Evolutionary conservation across 2,113 vertebrate species (phyloP).

Genomic region (Haemorhous mexicanus): DNA sequence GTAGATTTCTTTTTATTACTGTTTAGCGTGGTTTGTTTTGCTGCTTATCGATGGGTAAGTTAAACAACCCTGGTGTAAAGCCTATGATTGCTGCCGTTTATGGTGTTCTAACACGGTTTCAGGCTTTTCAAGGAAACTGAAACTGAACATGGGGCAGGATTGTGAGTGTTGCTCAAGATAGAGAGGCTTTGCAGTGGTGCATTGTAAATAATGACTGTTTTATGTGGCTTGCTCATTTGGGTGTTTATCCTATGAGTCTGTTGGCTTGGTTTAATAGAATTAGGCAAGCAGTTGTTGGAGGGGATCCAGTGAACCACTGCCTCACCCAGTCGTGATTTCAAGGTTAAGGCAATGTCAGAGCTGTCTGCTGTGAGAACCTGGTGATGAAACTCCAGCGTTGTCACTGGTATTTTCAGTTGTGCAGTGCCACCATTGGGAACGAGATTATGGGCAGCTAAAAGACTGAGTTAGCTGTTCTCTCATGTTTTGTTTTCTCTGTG

Average conservation of each 20-base stretch:
- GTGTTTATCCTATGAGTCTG: not conserved
- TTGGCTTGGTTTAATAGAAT: conserved; percentile 1
- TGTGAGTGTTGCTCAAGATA: not conserved
- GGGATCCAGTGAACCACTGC: not conserved
- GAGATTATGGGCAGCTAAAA: not conserved
- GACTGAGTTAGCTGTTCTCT: not conserved
- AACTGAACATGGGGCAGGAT: not conserved
- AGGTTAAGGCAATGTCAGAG: conserved; percentile 5
- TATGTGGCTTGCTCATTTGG: not conserved
- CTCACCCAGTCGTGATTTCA: not conserved
- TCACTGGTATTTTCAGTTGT: not conserved
- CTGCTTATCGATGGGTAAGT: not conserved
- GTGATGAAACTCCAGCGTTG: not conserved
- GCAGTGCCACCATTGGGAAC: not conserved
- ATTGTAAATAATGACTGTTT: not conserved
- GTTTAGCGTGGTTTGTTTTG: not conserved
- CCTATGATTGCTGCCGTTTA: not conserved
- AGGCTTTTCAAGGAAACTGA: not conserved
- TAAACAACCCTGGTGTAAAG: not conserved
- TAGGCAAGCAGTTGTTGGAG: not conserved
- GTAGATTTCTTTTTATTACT: not conserved
- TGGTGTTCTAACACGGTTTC: not conserved
- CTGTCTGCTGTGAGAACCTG: not conserved
- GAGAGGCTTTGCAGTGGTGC: not conserved
- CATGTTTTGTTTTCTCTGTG: not conserved